Conservation (phyloP, 1,140 invertebrate species). For the Palaemon carinicauda region DNA sequence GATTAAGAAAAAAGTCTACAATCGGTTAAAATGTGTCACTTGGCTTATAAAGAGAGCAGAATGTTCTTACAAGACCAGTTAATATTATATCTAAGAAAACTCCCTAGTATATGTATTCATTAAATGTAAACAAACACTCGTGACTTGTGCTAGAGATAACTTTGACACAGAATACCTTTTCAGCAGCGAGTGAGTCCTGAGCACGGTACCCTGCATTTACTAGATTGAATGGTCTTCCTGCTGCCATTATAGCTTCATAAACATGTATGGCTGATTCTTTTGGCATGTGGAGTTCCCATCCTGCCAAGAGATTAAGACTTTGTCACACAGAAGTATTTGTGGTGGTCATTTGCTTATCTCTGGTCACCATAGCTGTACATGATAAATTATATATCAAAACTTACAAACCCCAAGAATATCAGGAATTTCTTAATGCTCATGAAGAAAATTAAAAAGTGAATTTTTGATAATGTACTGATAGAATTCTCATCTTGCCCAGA, state of each 20-base stretch:
- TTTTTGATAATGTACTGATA: too few relatives aligned
- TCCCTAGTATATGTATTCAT: too few relatives aligned
- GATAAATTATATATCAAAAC: not conserved
- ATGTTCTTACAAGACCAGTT: too few relatives aligned
- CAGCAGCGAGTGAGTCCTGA: slow-evolving; percentile 81
- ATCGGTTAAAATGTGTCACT: too few relatives aligned
- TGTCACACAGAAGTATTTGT: too few relatives aligned
- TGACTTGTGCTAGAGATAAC: too few relatives aligned
- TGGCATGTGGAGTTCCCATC: slow-evolving; percentile 87
- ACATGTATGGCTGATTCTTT: slow-evolving; percentile 72
- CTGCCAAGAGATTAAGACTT: slow-evolving; percentile 71
- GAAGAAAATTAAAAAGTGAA: not conserved
- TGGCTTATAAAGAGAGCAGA: too few relatives aligned
- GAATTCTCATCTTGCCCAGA: not conserved
- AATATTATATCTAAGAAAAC: too few relatives aligned
- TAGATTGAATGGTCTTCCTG: slow-evolving; percentile 71
- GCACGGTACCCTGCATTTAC: slow-evolving; percentile 84
- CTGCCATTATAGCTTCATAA: slow-evolving; percentile 72
- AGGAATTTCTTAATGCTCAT: too few relatives aligned
- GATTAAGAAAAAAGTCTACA: too few relatives aligned
- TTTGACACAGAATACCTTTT: slow-evolving; percentile 62
- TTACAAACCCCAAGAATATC: too few relatives aligned
- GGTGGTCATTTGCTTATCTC: slow-evolving; percentile 67
- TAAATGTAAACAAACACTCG: too few relatives aligned
- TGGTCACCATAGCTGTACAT: not conserved